phyloP scores from a whole-genome alignment of 1,140 invertebrate genomes.

The Drosophila albomicans region DNA sequence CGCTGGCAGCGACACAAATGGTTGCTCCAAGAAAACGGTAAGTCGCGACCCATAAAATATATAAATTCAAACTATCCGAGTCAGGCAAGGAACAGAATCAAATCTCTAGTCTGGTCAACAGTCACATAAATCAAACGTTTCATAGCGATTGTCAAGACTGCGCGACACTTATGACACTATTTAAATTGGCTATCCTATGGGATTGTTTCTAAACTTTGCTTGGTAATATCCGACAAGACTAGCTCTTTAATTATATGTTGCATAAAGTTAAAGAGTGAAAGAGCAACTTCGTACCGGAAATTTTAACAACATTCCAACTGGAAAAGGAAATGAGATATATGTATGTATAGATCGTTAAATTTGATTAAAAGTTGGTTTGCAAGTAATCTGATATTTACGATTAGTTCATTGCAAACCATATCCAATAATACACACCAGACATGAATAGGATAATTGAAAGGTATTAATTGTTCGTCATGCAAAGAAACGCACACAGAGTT shows the following conservation, averaged over 20 bases:
- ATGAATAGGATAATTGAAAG: constrained; percentile 2
- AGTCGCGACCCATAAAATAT: constrained; percentile 40
- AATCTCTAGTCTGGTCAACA: not conserved
- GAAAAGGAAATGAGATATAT: too few relatives aligned
- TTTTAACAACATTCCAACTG: too few relatives aligned
- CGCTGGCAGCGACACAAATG: constrained; percentile 59
- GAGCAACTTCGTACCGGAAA: not conserved
- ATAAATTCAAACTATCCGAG: constrained; percentile 14
- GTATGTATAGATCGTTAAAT: too few relatives aligned
- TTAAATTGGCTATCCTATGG: not conserved
- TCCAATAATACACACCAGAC: not conserved
- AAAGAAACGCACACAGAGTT: not conserved
- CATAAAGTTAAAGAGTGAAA: not conserved
- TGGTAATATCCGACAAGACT: not conserved
- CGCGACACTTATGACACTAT: constrained; percentile 28
- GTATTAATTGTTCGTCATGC: constrained; percentile 4
- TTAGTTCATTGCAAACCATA: not conserved
- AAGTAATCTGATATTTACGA: too few relatives aligned
- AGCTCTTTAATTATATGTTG: not conserved
- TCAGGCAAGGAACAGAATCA: constrained; percentile 15
- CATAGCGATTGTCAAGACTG: not conserved
- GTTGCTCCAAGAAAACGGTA: constrained; percentile 70
- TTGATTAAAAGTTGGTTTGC: too few relatives aligned
- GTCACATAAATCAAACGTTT: constrained; percentile 17
- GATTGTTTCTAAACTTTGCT: not conserved